Evolutionary conservation across 2,113 vertebrate species (phyloP).

Genomic region (Arenaria interpres): DNA sequence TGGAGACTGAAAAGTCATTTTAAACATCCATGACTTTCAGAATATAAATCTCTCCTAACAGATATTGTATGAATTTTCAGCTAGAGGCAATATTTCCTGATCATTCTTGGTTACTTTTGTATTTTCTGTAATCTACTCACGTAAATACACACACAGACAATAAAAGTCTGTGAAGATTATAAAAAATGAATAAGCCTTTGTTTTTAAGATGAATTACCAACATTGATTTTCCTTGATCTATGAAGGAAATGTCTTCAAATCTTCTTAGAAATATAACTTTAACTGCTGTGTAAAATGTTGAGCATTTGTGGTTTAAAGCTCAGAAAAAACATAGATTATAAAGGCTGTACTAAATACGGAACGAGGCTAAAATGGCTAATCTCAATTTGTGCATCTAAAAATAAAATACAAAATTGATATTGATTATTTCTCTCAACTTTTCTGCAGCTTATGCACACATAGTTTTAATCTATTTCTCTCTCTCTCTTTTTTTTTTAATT

Average conservation of each 20-base stretch:
- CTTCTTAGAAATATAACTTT: not conserved
- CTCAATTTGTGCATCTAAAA: not conserved
- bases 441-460: not conserved
- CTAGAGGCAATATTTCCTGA: not conserved
- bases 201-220: not conserved
- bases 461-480: not conserved
- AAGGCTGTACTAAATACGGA: not conserved
- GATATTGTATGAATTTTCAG: not conserved
- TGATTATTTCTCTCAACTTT: not conserved
- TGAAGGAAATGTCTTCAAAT: not conserved
- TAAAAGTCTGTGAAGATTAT: not conserved
- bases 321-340: not conserved
- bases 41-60: not conserved
- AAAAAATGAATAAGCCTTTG: not conserved
- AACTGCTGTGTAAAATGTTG: not conserved
- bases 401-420: not conserved
- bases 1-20: slow-evolving; percentile 39
- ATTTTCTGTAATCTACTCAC: not conserved
- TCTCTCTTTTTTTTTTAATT: not conserved
- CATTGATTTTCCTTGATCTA: not conserved
- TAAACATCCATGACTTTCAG: not conserved
- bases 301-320: not conserved
- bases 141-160: not conserved
- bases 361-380: not conserved
- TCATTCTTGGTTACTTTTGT: not conserved